Evolutionary conservation across 2,888 invertebrate genomes (phyloP), one percentile per base, ranked within the genome.

Genomic region (Drosophila emarginata): DNA sequence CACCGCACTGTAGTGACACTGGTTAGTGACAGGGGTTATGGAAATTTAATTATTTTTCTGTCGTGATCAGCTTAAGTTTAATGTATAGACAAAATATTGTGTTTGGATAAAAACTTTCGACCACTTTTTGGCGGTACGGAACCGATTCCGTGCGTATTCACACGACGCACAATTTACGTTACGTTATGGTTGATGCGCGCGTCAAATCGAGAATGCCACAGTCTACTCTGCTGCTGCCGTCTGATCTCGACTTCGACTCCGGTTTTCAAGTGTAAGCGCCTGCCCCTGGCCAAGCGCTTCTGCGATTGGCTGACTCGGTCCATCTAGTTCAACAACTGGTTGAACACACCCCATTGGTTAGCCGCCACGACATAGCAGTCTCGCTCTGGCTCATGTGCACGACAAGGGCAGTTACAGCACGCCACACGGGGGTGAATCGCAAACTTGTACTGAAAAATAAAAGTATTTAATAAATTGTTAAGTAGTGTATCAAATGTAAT

Each of bases 151-250:
- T 21, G 51, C 51, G 11, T 37, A 15, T 3, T 15, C 40, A 32
- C 51, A 32, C 67, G 67, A 18, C 67, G 63, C 39, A 45, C 15
- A 39, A 60, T 32, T 32, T 32, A 32, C 9, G 54, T 36, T 32
- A 50, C 32, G 59, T 60, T 68, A 62, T 50, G 58, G 53, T 65
- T 61, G 58, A 59, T 64, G 58, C 60, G 63, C 79, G 57, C 61
- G 60, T 50, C 62, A 60, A 67, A 63, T 62, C 71, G 62, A 56
- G 60, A 80, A 64, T 78, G 80, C 54, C 52, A 66, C 66, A 76
- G 67, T 52, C 67, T 45, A 63, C 60, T 45, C 64, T 58, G 45
- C 21, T 50, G 39, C 56, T 54, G 54, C 53, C 36, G 26, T 21
- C 50, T 45, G 53, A 65, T 62, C 62, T 53, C 63, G 57, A 69